Conservation (phyloP, 2,113 vertebrate genomes). For the Sprattus sprattus region DNA sequence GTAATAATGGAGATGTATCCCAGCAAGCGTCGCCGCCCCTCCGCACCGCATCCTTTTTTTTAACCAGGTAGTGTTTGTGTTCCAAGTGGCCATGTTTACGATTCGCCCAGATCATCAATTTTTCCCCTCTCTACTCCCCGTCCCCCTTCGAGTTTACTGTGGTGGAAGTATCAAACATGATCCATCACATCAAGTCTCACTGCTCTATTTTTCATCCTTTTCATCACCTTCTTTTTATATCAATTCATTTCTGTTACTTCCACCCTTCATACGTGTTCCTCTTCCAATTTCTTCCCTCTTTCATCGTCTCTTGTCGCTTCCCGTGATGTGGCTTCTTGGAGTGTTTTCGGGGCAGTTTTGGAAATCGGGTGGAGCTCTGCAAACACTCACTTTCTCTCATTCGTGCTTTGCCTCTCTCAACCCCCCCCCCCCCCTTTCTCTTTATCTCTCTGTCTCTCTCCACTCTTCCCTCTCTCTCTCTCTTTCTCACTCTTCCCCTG, state of each 20-base stretch:
- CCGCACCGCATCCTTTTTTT: background rate
- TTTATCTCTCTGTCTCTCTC: background rate
- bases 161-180: too few species aligned
- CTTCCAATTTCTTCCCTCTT: background rate
- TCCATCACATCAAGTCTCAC: too few species aligned
- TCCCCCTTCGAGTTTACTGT: background rate
- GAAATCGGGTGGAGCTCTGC: too few species aligned
- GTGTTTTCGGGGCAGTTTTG: too few species aligned
- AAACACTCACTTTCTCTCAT: background rate
- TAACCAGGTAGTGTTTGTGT: background rate
- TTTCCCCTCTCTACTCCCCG: background rate
- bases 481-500: slow-evolving; percentile 29
- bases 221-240: too few species aligned
- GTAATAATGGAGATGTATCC: background rate
- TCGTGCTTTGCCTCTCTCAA: background rate
- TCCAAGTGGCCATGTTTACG: background rate
- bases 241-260: too few species aligned
- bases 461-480: background rate
- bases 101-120: background rate
- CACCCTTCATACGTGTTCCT: too few species aligned
- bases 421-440: background rate
- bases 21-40: background rate
- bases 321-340: too few species aligned
- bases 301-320: too few species aligned
- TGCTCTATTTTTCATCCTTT: too few species aligned